Evolutionary conservation across 2,888 invertebrate species (phyloP).

Genomic region (Rutpela maculata): DNA sequence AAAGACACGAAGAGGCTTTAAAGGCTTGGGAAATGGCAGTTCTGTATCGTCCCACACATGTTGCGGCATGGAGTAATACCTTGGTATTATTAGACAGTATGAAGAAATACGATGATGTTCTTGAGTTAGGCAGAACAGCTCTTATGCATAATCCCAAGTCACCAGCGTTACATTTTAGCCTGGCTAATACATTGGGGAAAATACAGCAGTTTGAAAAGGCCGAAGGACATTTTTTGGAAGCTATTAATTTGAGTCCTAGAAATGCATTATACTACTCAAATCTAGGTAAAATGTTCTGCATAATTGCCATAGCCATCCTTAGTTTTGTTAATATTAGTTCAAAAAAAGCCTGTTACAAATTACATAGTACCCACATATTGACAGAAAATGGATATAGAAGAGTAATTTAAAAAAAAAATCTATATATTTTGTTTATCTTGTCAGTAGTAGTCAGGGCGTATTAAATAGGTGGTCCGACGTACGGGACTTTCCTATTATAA

Average conservation of each 20-base stretch:
- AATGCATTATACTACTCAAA: conserved; percentile 93
- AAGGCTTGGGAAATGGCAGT: conserved; percentile 90
- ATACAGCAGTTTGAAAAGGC: conserved; percentile 81
- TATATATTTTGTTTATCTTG: no score
- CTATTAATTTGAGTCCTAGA: conserved; percentile 80
- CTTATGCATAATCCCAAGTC: conserved; percentile 83
- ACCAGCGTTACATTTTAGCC: conserved; percentile 87
- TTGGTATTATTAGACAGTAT: conserved; percentile 88
- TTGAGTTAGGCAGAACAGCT: conserved; percentile 83
- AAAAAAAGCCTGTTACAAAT: no score
- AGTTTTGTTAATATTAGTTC: no score
- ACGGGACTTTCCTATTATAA: no score
- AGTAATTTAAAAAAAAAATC: no score
- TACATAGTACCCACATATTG: no score
- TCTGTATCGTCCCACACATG: conserved; percentile 84
- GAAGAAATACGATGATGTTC: conserved; percentile 78
- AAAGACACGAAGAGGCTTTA: conserved; percentile 84
- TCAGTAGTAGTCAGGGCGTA: no score
- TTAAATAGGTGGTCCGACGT: no score
- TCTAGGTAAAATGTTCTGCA: conserved; percentile 84
- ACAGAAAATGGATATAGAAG: no score
- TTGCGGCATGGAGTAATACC: conserved; percentile 94
- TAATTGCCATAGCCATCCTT: no score
- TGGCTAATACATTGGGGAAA: conserved; percentile 94
- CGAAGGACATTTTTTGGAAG: conserved; percentile 86